Percentiles rank a stretch among this genome's conserved stretches.
These are phyloP conservation scores for Cottus gobio DNA, from an alignment of 2,113 vertebrate species.

Conservation along the genomic window DNA sequence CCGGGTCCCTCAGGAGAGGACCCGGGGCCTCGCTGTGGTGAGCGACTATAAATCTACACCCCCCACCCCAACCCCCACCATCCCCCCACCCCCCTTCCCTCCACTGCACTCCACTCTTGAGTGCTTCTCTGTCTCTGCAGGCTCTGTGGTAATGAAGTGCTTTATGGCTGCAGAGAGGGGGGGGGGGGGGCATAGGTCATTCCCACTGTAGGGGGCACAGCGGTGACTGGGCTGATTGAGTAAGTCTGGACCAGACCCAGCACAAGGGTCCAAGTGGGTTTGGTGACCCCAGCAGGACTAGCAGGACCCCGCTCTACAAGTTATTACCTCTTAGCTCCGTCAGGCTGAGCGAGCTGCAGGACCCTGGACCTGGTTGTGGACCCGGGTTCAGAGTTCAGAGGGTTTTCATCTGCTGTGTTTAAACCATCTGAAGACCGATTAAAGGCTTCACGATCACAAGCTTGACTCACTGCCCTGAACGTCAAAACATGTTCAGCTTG, in stretches of 20 bases:
- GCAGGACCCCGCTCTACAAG: constrained; percentile 21
- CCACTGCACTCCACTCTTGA: constrained; percentile 53
- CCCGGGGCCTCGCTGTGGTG: constrained; percentile 32
- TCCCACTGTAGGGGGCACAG: constrained; percentile 11
- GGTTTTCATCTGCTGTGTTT: constrained; percentile 24
- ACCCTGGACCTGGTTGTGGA: background rate
- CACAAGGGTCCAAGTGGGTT: constrained; percentile 1
- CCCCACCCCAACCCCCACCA: background rate
- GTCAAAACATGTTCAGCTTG: background rate
- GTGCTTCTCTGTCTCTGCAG: constrained; percentile 49
- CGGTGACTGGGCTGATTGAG: constrained; percentile 41
- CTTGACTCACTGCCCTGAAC: background rate
- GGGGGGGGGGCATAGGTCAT: constrained; percentile 64
- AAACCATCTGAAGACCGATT: constrained; percentile 23
- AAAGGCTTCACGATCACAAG: constrained; percentile 7
- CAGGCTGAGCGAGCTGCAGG: background rate
- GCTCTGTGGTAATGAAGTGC: constrained; percentile 62
- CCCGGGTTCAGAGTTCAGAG: background rate
- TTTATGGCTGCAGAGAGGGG: constrained; percentile 57
- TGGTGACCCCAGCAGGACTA: constrained; percentile 20
- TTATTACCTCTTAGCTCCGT: constrained; percentile 6
- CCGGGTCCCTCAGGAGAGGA: constrained; percentile 34
- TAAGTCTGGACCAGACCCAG: constrained; percentile 21
- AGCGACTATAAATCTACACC: constrained; percentile 57
- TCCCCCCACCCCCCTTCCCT: constrained; percentile 39